These are phyloP conservation scores for Tromatobia lineatoria DNA, from an alignment of 2,888 invertebrate genomes.

Conservation along the genomic window DNA sequence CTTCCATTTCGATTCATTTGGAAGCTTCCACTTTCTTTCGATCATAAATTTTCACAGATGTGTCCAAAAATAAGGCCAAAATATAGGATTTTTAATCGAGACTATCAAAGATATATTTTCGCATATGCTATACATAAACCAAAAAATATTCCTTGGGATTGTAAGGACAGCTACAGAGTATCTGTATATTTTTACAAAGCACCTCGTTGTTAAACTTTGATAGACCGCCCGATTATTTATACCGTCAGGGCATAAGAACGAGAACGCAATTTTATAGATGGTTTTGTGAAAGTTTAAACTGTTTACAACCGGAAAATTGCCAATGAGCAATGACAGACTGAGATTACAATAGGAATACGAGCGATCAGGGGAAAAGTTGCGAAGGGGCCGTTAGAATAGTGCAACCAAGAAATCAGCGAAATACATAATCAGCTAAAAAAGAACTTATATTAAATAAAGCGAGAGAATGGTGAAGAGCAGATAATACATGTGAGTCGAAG, in stretches of 20 bases:
- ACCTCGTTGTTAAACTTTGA: constrained; percentile 55
- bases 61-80: not conserved
- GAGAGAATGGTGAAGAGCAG: constrained; percentile 25
- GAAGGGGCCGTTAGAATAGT: constrained; percentile 58
- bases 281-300: constrained; percentile 26
- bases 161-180: constrained; percentile 15
- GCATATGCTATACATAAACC: not conserved
- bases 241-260: constrained; percentile 29
- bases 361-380: constrained; percentile 39
- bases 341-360: constrained; percentile 19
- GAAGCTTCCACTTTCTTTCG: too few relatives aligned
- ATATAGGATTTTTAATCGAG: not conserved
- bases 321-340: not conserved
- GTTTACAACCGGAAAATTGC: constrained; percentile 34
- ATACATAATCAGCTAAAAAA: constrained; percentile 81
- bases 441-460: constrained; percentile 46
- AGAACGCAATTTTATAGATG: constrained; percentile 42
- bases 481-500: constrained; percentile 26
- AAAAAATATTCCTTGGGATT: not conserved
- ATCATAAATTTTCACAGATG: not conserved
- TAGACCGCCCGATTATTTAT: constrained; percentile 59
- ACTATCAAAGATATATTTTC: constrained; percentile 4
- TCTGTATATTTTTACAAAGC: constrained; percentile 57
- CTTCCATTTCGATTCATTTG: too few relatives aligned
- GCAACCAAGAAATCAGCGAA: constrained; percentile 83